These are phyloP conservation scores for Cebus imitator DNA, from an alignment of 2,113 vertebrate genomes.

Conservation along the genomic window DNA sequence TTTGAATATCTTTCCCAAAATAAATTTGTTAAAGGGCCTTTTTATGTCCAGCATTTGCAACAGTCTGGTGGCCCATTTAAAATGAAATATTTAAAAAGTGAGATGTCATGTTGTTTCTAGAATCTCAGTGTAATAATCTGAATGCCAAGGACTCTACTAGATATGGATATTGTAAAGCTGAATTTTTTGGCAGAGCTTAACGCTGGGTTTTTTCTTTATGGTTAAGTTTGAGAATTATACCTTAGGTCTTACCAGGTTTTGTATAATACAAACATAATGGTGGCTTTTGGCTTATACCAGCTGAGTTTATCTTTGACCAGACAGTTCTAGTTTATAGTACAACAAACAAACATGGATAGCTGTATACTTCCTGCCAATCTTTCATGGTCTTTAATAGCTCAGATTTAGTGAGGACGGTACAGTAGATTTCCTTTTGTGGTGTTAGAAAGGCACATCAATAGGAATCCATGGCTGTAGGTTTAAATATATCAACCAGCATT, in stretches of 20 bases:
- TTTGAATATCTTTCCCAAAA: constrained; percentile 55
- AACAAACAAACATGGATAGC: neutral
- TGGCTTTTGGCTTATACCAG: neutral
- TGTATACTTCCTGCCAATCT: neutral
- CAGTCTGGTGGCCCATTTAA: neutral
- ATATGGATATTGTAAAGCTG: neutral
- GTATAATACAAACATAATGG: neutral
- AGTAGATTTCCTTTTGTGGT: neutral
- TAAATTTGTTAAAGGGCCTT: neutral
- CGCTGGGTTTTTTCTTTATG: neutral
- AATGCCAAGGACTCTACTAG: neutral
- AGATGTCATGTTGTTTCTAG: neutral
- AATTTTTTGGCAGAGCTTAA: neutral
- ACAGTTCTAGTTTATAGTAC: neutral
- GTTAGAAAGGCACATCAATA: neutral
- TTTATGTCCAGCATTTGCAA: neutral
- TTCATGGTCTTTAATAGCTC: neutral
- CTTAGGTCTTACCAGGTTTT: neutral
- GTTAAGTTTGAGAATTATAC: neutral
- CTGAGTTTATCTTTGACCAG: neutral
- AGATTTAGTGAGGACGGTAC: neutral
- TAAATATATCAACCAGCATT: neutral
- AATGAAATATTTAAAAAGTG: no score
- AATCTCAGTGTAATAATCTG: neutral
- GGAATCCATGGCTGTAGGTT: neutral